These are phyloP conservation scores for Microtus pennsylvanicus DNA, from an alignment of 2,113 vertebrate genomes.

Conservation along the genomic window DNA sequence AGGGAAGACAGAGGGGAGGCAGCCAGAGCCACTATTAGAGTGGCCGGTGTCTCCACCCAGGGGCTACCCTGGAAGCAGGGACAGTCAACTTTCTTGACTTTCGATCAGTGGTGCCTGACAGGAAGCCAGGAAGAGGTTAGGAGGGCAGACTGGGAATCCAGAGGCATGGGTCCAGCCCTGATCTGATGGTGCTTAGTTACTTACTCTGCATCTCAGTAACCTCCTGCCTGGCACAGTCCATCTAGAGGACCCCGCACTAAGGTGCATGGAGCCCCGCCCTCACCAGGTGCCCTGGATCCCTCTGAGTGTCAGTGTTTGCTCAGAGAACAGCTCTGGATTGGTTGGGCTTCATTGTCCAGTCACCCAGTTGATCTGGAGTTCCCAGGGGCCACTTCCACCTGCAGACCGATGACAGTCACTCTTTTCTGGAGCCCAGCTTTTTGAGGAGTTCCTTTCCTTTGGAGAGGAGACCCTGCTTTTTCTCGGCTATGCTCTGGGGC, in stretches of 20 bases:
- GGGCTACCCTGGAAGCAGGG: background rate
- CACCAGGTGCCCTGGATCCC: background rate
- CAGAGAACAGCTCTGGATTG: background rate
- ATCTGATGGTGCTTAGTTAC: background rate
- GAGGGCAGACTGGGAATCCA: background rate
- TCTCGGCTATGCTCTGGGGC: slow-evolving; percentile 86
- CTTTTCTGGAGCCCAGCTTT: slow-evolving; percentile 94
- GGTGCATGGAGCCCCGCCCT: background rate
- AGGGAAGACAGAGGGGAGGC: slow-evolving; percentile 59
- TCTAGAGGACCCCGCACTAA: background rate
- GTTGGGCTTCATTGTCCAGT: background rate
- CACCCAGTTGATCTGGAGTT: background rate
- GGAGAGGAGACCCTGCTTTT: slow-evolving; percentile 93
- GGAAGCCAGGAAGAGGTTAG: background rate
- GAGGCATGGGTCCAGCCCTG: background rate
- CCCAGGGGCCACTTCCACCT: background rate
- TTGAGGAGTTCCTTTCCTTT: slow-evolving; percentile 94
- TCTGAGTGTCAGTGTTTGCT: background rate
- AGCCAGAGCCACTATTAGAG: background rate
- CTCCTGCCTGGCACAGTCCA: background rate
- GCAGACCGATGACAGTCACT: slow-evolving; percentile 77
- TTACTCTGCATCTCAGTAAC: background rate
- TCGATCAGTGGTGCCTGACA: rapidly evolving
- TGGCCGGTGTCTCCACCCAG: background rate
- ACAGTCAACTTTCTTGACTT: too few relatives aligned